Conservation (phyloP, 1,140 invertebrate species). For the Rhagoletis zephyria region DNA sequence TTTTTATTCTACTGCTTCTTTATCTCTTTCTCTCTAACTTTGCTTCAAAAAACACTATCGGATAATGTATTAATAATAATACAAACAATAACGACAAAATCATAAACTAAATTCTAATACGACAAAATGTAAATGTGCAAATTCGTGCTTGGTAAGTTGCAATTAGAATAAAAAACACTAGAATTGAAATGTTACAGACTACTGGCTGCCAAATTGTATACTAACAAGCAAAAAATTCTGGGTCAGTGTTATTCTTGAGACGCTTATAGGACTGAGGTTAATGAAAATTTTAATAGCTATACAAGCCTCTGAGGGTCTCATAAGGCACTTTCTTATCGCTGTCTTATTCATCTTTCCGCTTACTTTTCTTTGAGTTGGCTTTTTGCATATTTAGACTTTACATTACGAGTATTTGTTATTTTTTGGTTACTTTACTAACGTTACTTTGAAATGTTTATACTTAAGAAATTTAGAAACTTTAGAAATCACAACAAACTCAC, state of each 20-base stretch:
- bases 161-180: conserved; percentile 2
- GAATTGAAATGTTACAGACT: background rate
- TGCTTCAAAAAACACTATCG: conserved; percentile 20
- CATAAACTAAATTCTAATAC: conserved; percentile 7
- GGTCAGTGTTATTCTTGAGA: background rate
- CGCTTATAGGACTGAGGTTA: background rate
- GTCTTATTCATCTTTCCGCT: background rate
- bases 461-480: no score
- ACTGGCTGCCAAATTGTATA: background rate
- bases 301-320: background rate
- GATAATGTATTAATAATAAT: conserved; percentile 5
- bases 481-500: no score
- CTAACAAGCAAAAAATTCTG: no score
- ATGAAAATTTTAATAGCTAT: background rate
- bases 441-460: no score
- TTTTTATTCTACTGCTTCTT: background rate
- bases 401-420: no score
- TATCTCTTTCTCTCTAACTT: conserved; percentile 5
- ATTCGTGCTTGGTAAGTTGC: conserved; percentile 26
- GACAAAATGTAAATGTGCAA: background rate
- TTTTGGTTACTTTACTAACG: no score
- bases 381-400: no score
- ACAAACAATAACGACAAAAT: background rate
- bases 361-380: background rate
- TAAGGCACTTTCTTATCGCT: background rate